phyloP scores from a whole-genome alignment of 2,888 invertebrate genomes.

The Neocrepidodera transversa region DNA sequence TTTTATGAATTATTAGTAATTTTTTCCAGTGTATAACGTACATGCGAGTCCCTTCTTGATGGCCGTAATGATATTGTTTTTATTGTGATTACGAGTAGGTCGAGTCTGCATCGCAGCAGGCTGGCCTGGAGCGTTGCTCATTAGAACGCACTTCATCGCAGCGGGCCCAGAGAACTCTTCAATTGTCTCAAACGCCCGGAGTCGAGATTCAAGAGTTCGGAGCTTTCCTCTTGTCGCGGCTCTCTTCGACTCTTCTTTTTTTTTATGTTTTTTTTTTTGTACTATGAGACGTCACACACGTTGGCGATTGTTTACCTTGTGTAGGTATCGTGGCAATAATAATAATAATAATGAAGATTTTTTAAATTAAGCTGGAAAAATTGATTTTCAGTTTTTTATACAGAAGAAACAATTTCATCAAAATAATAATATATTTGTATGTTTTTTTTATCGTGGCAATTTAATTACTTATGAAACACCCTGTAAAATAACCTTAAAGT shows the following conservation, averaged over 20 bases:
- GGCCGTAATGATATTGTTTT: slow-evolving; percentile 48
- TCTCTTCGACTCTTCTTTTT: slow-evolving; percentile 29
- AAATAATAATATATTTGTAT: too few species aligned
- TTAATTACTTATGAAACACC: too few species aligned
- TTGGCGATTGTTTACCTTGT: background rate
- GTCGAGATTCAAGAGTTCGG: slow-evolving; percentile 32
- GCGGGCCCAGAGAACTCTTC: slow-evolving; percentile 51
- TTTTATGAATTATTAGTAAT: too few species aligned
- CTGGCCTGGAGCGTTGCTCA: slow-evolving; percentile 54
- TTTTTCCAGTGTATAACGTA: slow-evolving; percentile 2
- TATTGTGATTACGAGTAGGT: slow-evolving; percentile 44
- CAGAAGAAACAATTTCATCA: too few species aligned
- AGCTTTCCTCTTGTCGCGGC: slow-evolving; percentile 18
- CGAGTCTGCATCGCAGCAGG: slow-evolving; percentile 30
- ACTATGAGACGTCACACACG: slow-evolving; percentile 18
- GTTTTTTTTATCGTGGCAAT: too few species aligned
- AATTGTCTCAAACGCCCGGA: slow-evolving; percentile 53
- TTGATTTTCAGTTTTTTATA: too few species aligned
- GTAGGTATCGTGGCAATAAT: too few species aligned
- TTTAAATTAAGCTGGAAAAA: too few species aligned
- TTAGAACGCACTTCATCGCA: slow-evolving; percentile 55
- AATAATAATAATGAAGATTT: too few species aligned
- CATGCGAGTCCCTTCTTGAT: slow-evolving; percentile 36
- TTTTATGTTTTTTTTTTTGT: slow-evolving; percentile 9
- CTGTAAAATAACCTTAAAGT: too few species aligned